Evolutionary conservation across 2,113 vertebrate genomes (phyloP).

Genomic region (Sclerurus mexicanus): DNA sequence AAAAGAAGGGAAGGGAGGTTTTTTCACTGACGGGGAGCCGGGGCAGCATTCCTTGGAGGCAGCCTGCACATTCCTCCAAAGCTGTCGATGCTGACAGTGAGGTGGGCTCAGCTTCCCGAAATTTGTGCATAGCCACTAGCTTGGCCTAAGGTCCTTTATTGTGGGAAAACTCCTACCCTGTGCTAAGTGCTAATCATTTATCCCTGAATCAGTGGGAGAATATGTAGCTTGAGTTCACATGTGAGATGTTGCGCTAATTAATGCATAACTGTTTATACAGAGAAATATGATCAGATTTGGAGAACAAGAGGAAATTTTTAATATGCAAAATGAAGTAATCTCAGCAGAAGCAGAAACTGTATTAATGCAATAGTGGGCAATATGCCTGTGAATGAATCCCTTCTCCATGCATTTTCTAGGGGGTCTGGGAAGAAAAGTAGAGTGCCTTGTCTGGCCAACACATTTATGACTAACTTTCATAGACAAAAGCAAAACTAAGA

Average conservation of each 20-base stretch:
- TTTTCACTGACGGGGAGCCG: background rate
- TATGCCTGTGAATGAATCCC: background rate
- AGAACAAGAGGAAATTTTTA: background rate
- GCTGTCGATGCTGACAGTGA: background rate
- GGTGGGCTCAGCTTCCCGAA: background rate
- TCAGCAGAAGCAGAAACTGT: background rate
- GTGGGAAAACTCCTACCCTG: background rate
- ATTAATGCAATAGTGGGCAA: background rate
- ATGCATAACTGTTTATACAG: background rate
- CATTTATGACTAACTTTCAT: constrained; percentile 7
- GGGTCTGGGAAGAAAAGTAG: background rate
- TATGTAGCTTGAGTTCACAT: background rate
- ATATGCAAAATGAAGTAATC: background rate
- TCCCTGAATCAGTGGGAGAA: background rate
- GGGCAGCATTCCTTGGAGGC: background rate
- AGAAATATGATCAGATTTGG: background rate
- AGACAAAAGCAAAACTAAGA: constrained; percentile 21
- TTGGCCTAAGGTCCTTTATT: background rate
- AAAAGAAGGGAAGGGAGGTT: background rate
- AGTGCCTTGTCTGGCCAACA: background rate
- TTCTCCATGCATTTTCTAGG: background rate
- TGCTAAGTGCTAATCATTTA: background rate
- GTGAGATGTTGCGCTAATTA: background rate
- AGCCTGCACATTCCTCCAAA: background rate
- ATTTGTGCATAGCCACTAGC: background rate